Evolutionary conservation across 2,113 vertebrate genomes (phyloP).

Genomic region (Fulica atra): DNA sequence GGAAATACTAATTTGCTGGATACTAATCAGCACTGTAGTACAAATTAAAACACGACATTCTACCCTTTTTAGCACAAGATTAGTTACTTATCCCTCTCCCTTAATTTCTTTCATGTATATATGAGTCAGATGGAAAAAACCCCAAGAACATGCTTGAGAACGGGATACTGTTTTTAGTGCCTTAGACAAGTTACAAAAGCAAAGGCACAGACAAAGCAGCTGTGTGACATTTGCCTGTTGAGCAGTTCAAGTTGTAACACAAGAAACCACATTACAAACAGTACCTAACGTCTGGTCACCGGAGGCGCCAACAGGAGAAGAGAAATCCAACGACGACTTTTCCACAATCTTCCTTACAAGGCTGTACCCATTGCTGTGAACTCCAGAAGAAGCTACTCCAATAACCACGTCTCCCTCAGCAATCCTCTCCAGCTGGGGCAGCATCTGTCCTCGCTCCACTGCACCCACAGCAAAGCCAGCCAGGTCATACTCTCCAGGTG

Average conservation of each 20-base stretch:
- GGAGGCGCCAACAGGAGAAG: slow-evolving; percentile 76
- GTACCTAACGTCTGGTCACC: slow-evolving; percentile 85
- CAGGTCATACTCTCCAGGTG: slow-evolving; percentile 89
- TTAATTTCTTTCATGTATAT: background rate
- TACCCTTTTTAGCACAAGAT: background rate
- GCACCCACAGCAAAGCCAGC: slow-evolving; percentile 94
- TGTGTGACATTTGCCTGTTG: background rate
- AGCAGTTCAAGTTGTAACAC: background rate
- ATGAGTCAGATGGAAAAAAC: background rate
- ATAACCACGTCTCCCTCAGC: slow-evolving; percentile 83
- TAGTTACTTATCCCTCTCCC: background rate
- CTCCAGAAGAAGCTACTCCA: slow-evolving; percentile 90
- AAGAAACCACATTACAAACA: background rate
- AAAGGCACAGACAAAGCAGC: background rate
- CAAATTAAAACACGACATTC: background rate
- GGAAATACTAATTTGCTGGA: background rate
- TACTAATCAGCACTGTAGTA: background rate
- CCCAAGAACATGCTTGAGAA: background rate
- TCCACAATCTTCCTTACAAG: slow-evolving; percentile 91
- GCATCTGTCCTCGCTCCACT: slow-evolving; percentile 83
- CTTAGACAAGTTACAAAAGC: background rate
- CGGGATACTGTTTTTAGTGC: rapidly evolving
- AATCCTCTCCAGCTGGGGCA: slow-evolving; percentile 85
- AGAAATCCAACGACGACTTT: slow-evolving; percentile 76
- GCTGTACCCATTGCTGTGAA: slow-evolving; percentile 98